phyloP scores from a whole-genome alignment of 2,888 invertebrate genomes.

The Campopleginae sp. region DNA sequence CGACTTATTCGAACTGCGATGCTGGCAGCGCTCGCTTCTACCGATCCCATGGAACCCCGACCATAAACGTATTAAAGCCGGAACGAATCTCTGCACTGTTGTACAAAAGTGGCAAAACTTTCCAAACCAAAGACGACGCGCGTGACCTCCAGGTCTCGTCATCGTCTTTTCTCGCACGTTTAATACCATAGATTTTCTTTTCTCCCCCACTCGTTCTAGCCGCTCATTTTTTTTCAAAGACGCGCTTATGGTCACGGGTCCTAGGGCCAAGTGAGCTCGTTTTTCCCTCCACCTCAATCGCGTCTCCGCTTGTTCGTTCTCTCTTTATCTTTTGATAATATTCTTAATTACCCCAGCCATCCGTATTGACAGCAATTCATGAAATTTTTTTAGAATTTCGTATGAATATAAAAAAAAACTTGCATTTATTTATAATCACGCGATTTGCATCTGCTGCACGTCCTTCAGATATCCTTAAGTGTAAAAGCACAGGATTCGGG shows the following conservation, averaged over 20 bases:
- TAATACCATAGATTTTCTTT: constrained; percentile 39
- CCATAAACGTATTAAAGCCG: constrained; percentile 82
- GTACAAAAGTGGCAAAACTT: constrained; percentile 76
- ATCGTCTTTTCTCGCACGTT: constrained; percentile 58
- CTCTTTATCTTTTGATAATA: not conserved
- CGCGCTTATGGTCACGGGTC: constrained; percentile 1
- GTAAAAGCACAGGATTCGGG: not conserved
- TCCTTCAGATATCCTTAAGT: not conserved
- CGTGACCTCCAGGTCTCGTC: constrained; percentile 70
- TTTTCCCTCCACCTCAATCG: not conserved
- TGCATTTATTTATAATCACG: not conserved
- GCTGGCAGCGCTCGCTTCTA: constrained; percentile 49
- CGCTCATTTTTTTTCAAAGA: constrained; percentile 20
- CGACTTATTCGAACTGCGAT: constrained; percentile 61
- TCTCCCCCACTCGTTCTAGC: not conserved
- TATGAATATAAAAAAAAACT: too few species aligned
- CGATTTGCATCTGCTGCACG: not conserved
- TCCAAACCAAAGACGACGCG: constrained; percentile 66
- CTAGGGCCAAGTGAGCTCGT: not conserved
- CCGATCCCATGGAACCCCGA: constrained; percentile 62
- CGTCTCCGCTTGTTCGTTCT: not conserved
- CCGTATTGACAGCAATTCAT: not conserved
- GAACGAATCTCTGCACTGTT: constrained; percentile 78
- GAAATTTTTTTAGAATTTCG: not conserved
- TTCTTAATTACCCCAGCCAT: not conserved